Evolutionary conservation across 37 sponge, comb jelly and placozoan genomes (phyloP).

Genomic region (Agelas oroides): DNA sequence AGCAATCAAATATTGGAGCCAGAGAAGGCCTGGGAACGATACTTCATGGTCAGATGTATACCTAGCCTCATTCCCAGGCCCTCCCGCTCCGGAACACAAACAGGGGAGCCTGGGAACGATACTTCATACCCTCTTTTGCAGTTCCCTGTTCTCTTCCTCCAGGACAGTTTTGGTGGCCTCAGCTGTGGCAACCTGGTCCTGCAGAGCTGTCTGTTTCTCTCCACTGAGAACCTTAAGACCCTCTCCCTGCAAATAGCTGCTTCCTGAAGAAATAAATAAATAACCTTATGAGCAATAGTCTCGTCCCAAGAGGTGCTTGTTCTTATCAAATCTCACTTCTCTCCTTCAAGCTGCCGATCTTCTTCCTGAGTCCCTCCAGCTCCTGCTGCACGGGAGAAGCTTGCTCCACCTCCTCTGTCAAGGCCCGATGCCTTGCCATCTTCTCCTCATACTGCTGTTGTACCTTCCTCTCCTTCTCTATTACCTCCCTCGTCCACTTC

Average conservation of each 20-base stretch:
- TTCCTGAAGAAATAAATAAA: background rate
- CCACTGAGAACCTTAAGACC: constrained; percentile 28
- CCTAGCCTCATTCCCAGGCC: too few species aligned
- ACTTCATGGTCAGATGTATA: too few species aligned
- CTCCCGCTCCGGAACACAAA: too few species aligned
- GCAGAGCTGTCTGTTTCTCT: constrained; percentile 20
- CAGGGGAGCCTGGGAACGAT: too few species aligned
- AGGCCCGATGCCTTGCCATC: constrained; percentile 12
- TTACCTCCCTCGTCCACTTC: background rate
- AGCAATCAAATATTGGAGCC: too few species aligned
- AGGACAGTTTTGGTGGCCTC: constrained; percentile 9
- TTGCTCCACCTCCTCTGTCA: constrained; percentile 6
- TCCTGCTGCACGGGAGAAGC: constrained; percentile 6
- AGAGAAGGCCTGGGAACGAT: too few species aligned
- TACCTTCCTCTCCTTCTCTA: background rate
- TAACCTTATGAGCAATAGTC: too few species aligned
- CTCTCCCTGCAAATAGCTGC: constrained; percentile 12
- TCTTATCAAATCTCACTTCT: too few species aligned
- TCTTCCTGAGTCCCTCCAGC: constrained; percentile 5
- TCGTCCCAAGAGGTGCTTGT: too few species aligned
- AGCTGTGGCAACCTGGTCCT: constrained; percentile 15
- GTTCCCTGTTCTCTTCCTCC: constrained; percentile 9
- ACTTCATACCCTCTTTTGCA: constrained; percentile 15
- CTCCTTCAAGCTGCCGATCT: background rate
- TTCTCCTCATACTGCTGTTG: constrained; percentile 14